Percentiles rank a stretch among this genome's conserved stretches.
These are phyloP conservation scores for Phrynocephalus vlangalii DNA, from an alignment of 2,797 vertebrate genomes.

Conservation along the genomic window DNA sequence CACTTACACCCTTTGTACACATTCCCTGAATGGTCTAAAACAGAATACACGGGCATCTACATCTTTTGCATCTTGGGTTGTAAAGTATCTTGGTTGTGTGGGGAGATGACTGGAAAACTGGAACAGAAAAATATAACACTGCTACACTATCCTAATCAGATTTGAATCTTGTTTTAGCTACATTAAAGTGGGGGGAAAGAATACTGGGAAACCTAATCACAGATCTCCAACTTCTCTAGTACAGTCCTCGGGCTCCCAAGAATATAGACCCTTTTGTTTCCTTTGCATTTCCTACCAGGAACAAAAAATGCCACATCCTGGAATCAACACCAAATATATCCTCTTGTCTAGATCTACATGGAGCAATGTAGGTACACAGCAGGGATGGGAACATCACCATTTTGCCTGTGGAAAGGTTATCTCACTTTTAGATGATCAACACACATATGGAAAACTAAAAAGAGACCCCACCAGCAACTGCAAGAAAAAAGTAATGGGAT, in stretches of 20 bases:
- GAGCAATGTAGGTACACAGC: no score
- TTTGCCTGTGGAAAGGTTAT: no score
- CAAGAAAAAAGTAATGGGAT: no score
- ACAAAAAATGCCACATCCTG: background rate
- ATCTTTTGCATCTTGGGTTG: no score
- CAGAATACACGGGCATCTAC: background rate
- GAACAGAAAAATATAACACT: background rate
- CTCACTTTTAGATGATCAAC: no score
- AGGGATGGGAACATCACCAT: no score
- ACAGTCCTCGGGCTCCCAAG: background rate
- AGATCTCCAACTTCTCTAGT: background rate
- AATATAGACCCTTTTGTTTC: background rate
- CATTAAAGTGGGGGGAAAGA: background rate
- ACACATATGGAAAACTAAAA: no score
- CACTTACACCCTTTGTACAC: background rate
- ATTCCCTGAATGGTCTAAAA: background rate
- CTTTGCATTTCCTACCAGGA: background rate
- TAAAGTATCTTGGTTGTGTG: background rate
- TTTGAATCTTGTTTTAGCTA: background rate
- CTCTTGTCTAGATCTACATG: no score
- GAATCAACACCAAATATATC: background rate
- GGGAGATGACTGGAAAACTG: no score
- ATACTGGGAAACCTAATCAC: background rate
- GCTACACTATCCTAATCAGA: background rate
- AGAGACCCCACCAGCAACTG: no score